Evolutionary conservation across 2,797 vertebrate species (phyloP), one percentile per base, ranked within the genome.

Genomic region (Otolemur crassicaudatus): DNA sequence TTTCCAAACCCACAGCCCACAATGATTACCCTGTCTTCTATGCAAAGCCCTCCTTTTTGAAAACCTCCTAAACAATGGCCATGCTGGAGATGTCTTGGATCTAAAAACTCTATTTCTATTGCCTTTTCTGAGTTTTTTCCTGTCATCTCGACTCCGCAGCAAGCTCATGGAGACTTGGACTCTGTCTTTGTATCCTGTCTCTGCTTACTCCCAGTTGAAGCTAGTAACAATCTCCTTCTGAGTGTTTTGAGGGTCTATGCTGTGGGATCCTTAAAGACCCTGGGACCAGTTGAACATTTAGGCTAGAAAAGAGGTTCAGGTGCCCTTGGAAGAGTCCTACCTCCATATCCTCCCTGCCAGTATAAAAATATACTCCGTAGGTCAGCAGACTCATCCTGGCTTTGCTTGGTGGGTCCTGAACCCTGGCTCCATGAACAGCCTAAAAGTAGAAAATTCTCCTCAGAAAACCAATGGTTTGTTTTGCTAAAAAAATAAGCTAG

Each of bases 401-500:
- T 76, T 76, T 77, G 12, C 49, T 56, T 56, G 65, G 91, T 94
- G 49, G 61, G 85, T 82, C 79, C 67, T 0, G 40, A 90, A 56
- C 19, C 11, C 90, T 25, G 49, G 72, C 16, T 63, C 49, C 10
- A 7, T 0, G 22, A 67, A 65, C 40, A 79, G 12, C 31, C 29
- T 5, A 2, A 58, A 75, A 72, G 40, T 12, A 63, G 85, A 90
- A n/a, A 40, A 23, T 34, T 14, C 81, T 34, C 61, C 43, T 31
- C 60, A 90, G 84, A 84, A 91, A 61, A 58, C 25, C 0, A 2
- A 43, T 23, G 73, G 29, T 91, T 94, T 95, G 83, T 94, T 91
- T 96, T 60, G 94, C 79, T 95, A 88, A 96, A 95, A 95, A 94
- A 91, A 65, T 79, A 65, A 95, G 43, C 69, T 95, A 63, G 90